Evolutionary conservation across 2,797 vertebrate genomes (phyloP), one percentile per base, ranked within the genome.

Genomic region (Hypotaenidia okinawae): DNA sequence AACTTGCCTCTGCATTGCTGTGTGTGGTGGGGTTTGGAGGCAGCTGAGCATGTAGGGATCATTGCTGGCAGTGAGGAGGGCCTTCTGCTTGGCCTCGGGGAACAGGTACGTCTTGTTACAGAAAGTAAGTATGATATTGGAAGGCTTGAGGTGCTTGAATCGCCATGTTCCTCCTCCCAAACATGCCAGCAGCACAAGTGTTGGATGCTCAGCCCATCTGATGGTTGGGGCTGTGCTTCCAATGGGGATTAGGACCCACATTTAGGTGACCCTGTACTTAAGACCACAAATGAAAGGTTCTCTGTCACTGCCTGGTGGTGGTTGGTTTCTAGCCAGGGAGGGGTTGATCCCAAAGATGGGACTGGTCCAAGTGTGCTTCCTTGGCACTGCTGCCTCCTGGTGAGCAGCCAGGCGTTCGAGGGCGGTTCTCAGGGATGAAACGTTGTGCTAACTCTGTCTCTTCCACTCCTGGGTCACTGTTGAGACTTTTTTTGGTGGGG

Each of bases 401-500:
- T 41, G 69, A 78, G 74, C 55, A n/a, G 5, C 22, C 5, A 19
- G 47, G 8, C 11, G 1, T n/a, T 27, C 18, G 74, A 69, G 89
- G 94, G 16, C 96, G 78, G 76, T 89, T 93, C 78, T 57, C 49
- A 24, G 68, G 61, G 64, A 70, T 55, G 30, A 79, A 89, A 64
- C 24, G 62, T 41, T 95, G 47, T 32, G 7, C 73, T 76, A 49
- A 88, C 85, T 82, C 92, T 80, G 76, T 94, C 67, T 93, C 88
- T 77, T 84, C 58, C 95, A 91, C 66, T 93, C 87, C 89, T 90
- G 64, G 47, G 33, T 87, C 86, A 22, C 33, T 70, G 89, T 80
- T 94, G 93, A 96, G 68, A 13, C n/a, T 37, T 37, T 37, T 96
- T 96, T 73, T 41, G 66, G 43, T 87, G 89, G 21, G 45, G 28